These are phyloP conservation scores for Lagopus muta DNA, from an alignment of 2,113 vertebrate genomes.

Conservation along the genomic window DNA sequence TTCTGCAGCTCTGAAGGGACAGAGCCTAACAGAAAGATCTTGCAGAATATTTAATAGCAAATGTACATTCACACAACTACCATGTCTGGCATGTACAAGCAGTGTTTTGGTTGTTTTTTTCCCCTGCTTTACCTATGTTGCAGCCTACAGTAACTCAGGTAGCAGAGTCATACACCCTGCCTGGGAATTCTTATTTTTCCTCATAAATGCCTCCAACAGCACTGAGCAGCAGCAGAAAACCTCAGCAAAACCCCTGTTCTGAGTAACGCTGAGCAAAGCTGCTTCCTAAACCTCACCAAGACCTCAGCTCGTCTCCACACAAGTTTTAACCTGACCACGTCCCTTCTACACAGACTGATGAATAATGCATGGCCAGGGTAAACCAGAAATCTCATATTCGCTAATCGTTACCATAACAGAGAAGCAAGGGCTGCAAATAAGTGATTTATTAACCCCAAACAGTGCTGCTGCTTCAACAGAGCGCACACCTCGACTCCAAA, in stretches of 20 bases:
- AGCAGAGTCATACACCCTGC: not conserved
- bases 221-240: not conserved
- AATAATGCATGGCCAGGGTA: constrained; percentile 59
- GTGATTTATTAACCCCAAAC: constrained; percentile 62
- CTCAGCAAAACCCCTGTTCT: not conserved
- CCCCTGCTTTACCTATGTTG: not conserved
- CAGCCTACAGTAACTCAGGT: not conserved
- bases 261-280: constrained; percentile 18
- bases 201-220: not conserved
- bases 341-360: constrained; percentile 56
- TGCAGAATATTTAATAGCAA: not conserved
- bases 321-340: constrained; percentile 67
- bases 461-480: constrained; percentile 24
- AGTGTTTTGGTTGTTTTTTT: not conserved
- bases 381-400: constrained; percentile 64
- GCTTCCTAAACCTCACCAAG: constrained; percentile 9
- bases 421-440: constrained; percentile 38
- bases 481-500: not conserved
- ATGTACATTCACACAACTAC: accelerated
- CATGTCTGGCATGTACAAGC: not conserved
- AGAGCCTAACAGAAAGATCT: not conserved
- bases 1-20: not conserved
- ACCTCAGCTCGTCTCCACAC: not conserved
- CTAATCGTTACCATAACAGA: constrained; percentile 42
- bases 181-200: not conserved